Evolutionary conservation across 2,113 vertebrate genomes (phyloP).

Genomic region (Meles meles): DNA sequence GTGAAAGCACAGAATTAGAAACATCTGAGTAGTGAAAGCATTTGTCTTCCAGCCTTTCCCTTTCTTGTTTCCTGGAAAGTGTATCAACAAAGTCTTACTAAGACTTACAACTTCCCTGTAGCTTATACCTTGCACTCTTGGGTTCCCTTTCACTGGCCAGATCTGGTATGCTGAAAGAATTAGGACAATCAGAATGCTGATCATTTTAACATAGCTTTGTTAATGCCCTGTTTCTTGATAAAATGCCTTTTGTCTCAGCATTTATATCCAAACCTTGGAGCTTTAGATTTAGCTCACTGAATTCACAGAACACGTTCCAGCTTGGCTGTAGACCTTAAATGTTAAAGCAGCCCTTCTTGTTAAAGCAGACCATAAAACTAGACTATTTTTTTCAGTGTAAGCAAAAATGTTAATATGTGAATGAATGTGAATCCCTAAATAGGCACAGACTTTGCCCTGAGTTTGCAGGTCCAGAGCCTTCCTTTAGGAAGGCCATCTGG

Average conservation of each 20-base stretch:
- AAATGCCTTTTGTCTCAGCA: not conserved
- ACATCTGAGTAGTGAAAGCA: conserved; percentile 19
- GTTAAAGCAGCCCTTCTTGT: not conserved
- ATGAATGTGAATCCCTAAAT: not conserved
- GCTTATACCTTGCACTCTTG: not conserved
- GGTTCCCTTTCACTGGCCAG: not conserved
- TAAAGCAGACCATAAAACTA: not conserved
- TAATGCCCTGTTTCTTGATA: not conserved
- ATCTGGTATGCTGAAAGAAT: not conserved
- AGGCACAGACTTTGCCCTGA: not conserved
- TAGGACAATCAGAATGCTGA: not conserved
- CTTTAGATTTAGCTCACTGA: not conserved
- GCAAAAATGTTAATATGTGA: not conserved
- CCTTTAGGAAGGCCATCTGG: not conserved
- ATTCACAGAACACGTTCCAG: not conserved
- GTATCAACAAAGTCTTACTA: not conserved
- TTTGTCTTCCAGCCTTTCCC: not conserved
- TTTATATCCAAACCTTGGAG: not conserved
- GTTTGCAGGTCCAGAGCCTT: not conserved
- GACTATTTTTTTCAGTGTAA: conserved; percentile 7
- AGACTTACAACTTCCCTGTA: not conserved
- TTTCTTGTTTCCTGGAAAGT: conserved; percentile 39
- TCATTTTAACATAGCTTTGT: not conserved
- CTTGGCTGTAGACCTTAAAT: not conserved
- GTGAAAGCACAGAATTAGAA: conserved; percentile 49